Evolutionary conservation across 2,797 vertebrate species (phyloP).

Genomic region (Phalanger gymnotis): DNA sequence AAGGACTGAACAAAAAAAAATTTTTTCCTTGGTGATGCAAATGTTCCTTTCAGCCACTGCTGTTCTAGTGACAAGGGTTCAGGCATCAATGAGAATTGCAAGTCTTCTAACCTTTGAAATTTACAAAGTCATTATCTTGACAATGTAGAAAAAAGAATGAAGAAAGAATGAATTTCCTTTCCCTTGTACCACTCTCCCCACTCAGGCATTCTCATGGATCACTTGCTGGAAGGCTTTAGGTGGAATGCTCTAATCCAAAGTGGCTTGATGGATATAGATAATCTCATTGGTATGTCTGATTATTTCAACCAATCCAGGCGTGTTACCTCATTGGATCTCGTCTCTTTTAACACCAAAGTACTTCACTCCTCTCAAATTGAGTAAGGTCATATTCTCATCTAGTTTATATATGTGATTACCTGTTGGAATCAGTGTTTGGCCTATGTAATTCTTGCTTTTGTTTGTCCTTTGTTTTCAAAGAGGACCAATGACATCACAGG

Average conservation of each 20-base stretch:
- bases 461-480: no score
- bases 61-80: no score
- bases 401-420: background rate
- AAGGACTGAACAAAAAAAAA: no score
- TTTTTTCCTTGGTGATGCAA: background rate
- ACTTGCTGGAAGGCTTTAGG: background rate
- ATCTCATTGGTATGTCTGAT: background rate
- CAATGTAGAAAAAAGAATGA: background rate
- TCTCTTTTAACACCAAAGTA: background rate
- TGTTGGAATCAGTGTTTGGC: background rate
- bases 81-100: no score
- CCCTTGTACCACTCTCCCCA: background rate
- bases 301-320: background rate
- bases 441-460: background rate
- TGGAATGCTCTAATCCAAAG: background rate
- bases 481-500: no score
- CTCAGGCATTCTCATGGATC: background rate
- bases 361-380: background rate
- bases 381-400: background rate
- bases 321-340: background rate
- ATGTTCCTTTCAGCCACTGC: no score
- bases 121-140: no score
- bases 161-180: background rate
- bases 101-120: no score
- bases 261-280: background rate